phyloP scores from a whole-genome alignment of 2,888 invertebrate species.

The Luffia ferchaultella region DNA sequence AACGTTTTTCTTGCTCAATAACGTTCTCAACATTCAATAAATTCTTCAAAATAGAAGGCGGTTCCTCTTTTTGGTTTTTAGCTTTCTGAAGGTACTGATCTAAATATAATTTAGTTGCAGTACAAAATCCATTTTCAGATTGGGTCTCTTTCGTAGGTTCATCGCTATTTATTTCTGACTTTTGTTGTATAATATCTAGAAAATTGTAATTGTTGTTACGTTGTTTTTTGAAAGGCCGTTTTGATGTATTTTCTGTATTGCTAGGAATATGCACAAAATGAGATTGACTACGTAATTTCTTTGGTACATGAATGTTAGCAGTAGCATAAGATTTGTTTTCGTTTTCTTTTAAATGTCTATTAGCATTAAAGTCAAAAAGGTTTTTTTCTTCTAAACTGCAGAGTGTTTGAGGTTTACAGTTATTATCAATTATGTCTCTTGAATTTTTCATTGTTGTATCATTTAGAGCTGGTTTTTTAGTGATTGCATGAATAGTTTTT shows the following conservation, averaged over 20 bases:
- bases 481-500: constrained; percentile 3
- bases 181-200: constrained; percentile 33
- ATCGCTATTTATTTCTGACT: constrained; percentile 23
- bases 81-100: constrained; percentile 31
- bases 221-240: not conserved
- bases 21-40: constrained; percentile 16
- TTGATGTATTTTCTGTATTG: constrained; percentile 15
- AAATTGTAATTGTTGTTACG: constrained; percentile 36
- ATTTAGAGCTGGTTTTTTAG: not conserved
- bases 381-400: constrained; percentile 3
- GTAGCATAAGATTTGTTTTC: too few relatives aligned
- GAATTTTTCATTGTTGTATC: not conserved
- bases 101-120: constrained; percentile 34
- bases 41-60: constrained; percentile 15
- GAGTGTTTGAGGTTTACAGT: not conserved
- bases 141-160: constrained; percentile 13
- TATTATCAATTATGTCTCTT: not conserved
- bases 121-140: constrained; percentile 28
- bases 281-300: too few relatives aligned
- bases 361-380: constrained; percentile 4
- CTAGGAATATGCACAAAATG: too few relatives aligned
- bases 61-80: constrained; percentile 11
- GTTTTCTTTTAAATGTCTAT: constrained; percentile 8
- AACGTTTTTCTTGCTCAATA: constrained; percentile 1
- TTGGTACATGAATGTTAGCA: too few relatives aligned